phyloP scores from a whole-genome alignment of 2,888 invertebrate genomes.

The Agapostemon virescens region DNA sequence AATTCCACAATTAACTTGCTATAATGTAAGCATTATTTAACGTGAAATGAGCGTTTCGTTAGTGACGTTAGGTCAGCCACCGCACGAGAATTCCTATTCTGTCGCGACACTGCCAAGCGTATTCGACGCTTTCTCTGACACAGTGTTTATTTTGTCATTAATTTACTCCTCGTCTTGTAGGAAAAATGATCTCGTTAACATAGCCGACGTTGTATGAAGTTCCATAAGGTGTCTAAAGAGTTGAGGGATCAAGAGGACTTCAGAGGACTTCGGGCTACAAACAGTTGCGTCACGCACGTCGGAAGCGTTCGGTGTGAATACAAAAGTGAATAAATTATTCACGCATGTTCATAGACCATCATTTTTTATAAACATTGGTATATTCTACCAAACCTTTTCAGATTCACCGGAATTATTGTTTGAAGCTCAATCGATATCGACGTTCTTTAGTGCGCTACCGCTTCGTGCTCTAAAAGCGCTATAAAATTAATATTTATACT shows the following conservation, averaged over 20 bases:
- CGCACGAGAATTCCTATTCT: constrained; percentile 5
- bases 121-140: constrained; percentile 22
- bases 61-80: neutral
- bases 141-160: constrained; percentile 12
- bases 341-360: neutral
- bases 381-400: neutral
- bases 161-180: constrained; percentile 4
- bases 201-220: neutral
- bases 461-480: neutral
- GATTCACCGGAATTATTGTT: neutral
- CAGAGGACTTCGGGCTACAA: neutral
- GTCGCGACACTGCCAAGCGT: constrained; percentile 4
- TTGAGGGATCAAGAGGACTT: constrained; percentile 8
- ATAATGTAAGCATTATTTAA: constrained; percentile 4
- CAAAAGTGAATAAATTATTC: neutral
- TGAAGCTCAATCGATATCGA: too few species aligned
- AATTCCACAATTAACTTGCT: neutral
- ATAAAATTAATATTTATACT: too few species aligned
- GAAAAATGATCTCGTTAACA: constrained; percentile 17
- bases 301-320: neutral
- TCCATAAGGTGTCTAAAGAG: neutral
- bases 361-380: neutral
- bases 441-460: neutral
- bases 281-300: neutral
- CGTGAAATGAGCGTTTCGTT: constrained; percentile 20